A percentile compares a stretch with the other conserved stretches of the same genome.
These are phyloP conservation scores for Lordiphosa collinella DNA, from an alignment of 1,140 invertebrate species.

Conservation along the genomic window DNA sequence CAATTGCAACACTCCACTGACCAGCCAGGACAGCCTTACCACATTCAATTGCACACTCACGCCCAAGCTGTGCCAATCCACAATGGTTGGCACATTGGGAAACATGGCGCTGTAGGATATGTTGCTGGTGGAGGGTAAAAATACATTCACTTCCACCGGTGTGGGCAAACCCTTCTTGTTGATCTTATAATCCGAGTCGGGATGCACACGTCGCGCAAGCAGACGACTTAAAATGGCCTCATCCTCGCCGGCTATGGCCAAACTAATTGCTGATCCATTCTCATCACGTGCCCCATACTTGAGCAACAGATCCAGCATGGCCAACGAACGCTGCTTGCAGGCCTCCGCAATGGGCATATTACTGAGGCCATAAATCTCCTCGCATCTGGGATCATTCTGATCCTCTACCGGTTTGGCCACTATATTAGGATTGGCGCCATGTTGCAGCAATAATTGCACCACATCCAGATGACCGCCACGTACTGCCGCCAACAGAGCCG, in stretches of 20 bases:
- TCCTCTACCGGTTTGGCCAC: constrained; percentile 80
- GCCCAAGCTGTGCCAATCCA: constrained; percentile 94
- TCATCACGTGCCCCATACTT: constrained; percentile 92
- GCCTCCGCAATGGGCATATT: constrained; percentile 87
- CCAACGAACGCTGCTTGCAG: constrained; percentile 84
- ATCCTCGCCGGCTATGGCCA: constrained; percentile 65
- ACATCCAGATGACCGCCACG: constrained; percentile 88
- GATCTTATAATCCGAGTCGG: constrained; percentile 92
- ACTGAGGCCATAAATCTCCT: constrained; percentile 79
- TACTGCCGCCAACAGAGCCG: constrained; percentile 89
- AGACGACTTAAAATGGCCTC: constrained; percentile 65
- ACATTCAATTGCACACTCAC: constrained; percentile 84
- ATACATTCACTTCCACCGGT: constrained; percentile 83
- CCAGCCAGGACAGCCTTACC: constrained; percentile 90
- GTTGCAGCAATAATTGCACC: constrained; percentile 85
- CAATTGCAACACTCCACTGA: constrained; percentile 89
- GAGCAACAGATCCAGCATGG: constrained; percentile 87
- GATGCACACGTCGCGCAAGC: constrained; percentile 83
- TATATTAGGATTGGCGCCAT: constrained; percentile 87
- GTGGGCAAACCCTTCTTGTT: constrained; percentile 88
- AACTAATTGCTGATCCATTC: constrained; percentile 87
- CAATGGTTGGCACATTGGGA: constrained; percentile 92
- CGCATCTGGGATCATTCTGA: constrained; percentile 80
- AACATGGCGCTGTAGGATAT: constrained; percentile 90
- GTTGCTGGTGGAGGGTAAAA: constrained; percentile 82